Conservation (phyloP, 1,140 invertebrate genomes). For the Drosophila insularis region DNA sequence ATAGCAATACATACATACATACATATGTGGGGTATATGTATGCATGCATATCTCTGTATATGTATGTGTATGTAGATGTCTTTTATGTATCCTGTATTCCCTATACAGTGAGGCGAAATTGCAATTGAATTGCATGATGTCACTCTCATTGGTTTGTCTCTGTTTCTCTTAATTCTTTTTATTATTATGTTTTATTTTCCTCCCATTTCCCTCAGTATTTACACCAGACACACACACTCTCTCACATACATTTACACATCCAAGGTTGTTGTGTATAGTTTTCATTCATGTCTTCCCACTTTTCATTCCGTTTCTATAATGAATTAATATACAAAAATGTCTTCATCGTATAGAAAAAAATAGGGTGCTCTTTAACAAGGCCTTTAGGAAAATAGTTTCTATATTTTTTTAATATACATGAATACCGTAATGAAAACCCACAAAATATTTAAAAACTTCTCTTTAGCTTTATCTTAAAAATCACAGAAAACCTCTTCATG, state of each 20-base stretch:
- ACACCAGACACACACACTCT: constrained; percentile 27
- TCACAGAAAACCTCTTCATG: too few species aligned
- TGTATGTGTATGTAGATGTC: not conserved
- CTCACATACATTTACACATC: constrained; percentile 8
- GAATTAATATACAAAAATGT: constrained; percentile 45
- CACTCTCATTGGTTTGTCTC: constrained; percentile 50
- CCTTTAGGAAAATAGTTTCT: not conserved
- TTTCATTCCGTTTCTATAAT: constrained; percentile 33
- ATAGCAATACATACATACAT: not conserved
- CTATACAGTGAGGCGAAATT: constrained; percentile 20
- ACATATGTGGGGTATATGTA: not conserved
- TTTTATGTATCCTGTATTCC: constrained; percentile 7
- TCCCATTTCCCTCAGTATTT: constrained; percentile 26
- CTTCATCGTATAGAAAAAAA: constrained; percentile 12
- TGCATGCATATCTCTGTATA: not conserved
- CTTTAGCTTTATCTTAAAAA: too few species aligned
- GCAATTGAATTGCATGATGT: constrained; percentile 74
- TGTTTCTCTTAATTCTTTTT: constrained; percentile 45
- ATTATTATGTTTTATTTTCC: not conserved
- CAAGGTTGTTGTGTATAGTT: constrained; percentile 63
- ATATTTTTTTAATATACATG: too few species aligned
- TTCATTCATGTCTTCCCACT: constrained; percentile 63
- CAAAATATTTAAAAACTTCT: too few species aligned
- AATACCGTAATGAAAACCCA: too few species aligned
- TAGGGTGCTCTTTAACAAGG: not conserved